Conservation (phyloP, 2,797 vertebrate species). For the Lerista edwardsae region DNA sequence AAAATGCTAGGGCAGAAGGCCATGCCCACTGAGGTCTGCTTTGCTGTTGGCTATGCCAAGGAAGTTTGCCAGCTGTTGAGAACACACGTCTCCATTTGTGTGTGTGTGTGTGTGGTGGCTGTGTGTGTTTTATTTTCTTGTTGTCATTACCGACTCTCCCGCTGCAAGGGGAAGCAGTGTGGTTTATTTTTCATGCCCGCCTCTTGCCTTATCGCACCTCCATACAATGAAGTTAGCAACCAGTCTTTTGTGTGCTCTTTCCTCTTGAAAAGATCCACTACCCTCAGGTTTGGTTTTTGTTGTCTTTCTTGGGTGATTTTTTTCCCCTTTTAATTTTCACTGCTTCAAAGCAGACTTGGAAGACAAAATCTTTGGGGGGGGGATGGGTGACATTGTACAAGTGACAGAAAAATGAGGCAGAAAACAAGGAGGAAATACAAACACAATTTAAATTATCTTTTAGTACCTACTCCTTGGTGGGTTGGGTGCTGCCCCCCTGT, state of each 20-base stretch:
- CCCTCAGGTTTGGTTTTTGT: conserved; percentile 34
- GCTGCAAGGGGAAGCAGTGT: neutral
- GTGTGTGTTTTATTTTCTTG: conserved; percentile 40
- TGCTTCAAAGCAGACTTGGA: neutral
- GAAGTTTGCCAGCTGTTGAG: conserved; percentile 46
- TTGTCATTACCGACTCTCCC: neutral
- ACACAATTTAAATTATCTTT: too few relatives aligned
- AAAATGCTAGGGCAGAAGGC: conserved; percentile 35
- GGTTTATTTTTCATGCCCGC: neutral
- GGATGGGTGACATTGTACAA: neutral
- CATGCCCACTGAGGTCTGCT: conserved; percentile 35
- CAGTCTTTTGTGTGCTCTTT: conserved; percentile 25
- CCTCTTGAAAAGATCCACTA: conserved; percentile 24
- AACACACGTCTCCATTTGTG: conserved; percentile 33
- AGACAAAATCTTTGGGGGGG: conserved; percentile 47
- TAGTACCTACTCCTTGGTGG: too few relatives aligned
- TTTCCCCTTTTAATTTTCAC: neutral
- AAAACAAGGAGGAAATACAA: too few relatives aligned
- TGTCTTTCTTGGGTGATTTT: too few relatives aligned
- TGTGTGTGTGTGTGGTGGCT: conserved; percentile 26
- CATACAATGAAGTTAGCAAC: conserved; percentile 39
- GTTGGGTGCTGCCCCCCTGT: too few relatives aligned
- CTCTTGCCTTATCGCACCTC: neutral
- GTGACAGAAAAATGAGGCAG: too few relatives aligned
- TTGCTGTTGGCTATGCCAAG: conserved; percentile 35